Base-by-base conservation (phyloP, 2,888 invertebrate species). In the Xanthorhoe spadicearia region DNA sequence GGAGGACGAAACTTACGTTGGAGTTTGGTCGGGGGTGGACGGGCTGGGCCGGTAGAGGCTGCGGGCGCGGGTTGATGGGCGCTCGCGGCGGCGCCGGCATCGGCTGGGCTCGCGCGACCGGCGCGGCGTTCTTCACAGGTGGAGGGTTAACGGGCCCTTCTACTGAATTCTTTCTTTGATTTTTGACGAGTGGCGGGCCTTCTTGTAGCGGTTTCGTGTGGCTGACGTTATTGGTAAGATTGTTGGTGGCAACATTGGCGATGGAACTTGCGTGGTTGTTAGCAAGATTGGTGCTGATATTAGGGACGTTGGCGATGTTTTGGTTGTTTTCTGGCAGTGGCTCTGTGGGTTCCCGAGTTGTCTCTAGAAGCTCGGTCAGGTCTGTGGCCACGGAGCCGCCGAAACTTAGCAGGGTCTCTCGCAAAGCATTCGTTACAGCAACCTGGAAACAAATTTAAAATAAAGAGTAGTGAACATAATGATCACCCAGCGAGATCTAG, bases 1-100 rank as follows among this genome's bases (percentile, higher is more conserved):
- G 86, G 15, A 92, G 81, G 48, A 93, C 88, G 80, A 86, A 92
- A 92, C 92, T 92, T 89, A 92, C 92, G 82, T 91, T 92, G 69
- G 90, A 84, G 76, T 83, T 84, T 49, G 87, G 86, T 73, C 53
- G 79, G 69, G 50, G 76, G 73, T 57, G 77, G 69, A 61, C 64
- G 70, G 76, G 77, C 50, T 66, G 69, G 51, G 57, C 59, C 49
- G 77, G 74, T 43, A 74, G 61, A 65, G 72, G 70, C 51, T 74
- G 73, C 67, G 77, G 71, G 64, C 73, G 74, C 72, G 77, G 70
- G 58, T 32, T 53, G 51, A 69, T 54, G 61, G 68, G 61, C 3
- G 17, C 53, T 69, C 67, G 61, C 19, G 55, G 32, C n/a, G 38
- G 50, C 38, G 76, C 79, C 3, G 84, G 84, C 75, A 83, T 82